A percentile compares a stretch with the other conserved stretches of the same genome.
These are phyloP conservation scores for Ia io DNA, from an alignment of 2,113 vertebrate species.

Conservation along the genomic window DNA sequence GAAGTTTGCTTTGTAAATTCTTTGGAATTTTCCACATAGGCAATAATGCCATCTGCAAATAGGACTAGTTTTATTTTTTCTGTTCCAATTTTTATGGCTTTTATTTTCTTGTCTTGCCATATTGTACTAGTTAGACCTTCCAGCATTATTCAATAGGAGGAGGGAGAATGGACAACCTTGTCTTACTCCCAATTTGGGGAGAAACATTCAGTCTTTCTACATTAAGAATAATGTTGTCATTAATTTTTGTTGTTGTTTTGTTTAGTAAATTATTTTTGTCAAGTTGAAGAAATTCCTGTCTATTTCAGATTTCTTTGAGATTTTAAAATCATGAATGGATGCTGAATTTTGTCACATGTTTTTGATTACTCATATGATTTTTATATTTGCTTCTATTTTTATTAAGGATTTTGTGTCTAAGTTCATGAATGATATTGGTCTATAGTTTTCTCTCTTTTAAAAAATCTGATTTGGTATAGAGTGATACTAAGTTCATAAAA, in stretches of 20 bases:
- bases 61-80: not conserved
- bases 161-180: not conserved
- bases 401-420: not conserved
- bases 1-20: not conserved
- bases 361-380: not conserved
- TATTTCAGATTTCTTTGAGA: not conserved
- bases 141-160: not conserved
- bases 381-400: not conserved
- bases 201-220: not conserved
- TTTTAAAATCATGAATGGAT: not conserved
- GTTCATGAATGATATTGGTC: not conserved
- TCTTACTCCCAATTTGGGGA: not conserved
- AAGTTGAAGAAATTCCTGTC: not conserved
- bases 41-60: not conserved
- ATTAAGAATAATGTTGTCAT: not conserved
- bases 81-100: not conserved
- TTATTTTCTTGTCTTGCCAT: not conserved
- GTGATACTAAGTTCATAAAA: not conserved
- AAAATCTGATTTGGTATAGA: not conserved
- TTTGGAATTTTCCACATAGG: not conserved
- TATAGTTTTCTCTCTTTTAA: not conserved
- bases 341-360: not conserved
- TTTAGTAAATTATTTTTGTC: not conserved
- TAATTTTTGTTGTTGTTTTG: not conserved
- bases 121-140: not conserved